These are phyloP conservation scores for Fistularia tabacaria DNA, from an alignment of 2,797 vertebrate species.

Conservation along the genomic window DNA sequence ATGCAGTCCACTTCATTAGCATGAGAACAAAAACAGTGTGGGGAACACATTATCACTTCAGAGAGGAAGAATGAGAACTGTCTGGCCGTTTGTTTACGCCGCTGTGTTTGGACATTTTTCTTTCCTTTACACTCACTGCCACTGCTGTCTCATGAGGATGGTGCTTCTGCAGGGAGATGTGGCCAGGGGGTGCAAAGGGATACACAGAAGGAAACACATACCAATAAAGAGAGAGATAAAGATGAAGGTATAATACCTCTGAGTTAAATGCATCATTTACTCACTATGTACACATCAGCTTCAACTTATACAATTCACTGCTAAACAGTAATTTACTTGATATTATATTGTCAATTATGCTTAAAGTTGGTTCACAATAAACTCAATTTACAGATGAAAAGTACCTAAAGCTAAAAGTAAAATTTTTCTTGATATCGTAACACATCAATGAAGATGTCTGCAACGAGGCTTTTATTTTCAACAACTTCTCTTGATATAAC, in stretches of 20 bases:
- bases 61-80: conserved; percentile 66
- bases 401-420: no score
- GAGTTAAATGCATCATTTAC: conserved; percentile 36
- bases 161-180: conserved; percentile 43
- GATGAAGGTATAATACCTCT: conserved; percentile 23
- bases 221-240: conserved; percentile 24
- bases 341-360: not conserved
- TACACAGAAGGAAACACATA: conserved; percentile 18
- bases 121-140: conserved; percentile 30
- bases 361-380: no score
- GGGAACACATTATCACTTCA: conserved; percentile 77
- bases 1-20: conserved; percentile 76
- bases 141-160: conserved; percentile 59
- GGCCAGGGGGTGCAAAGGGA: conserved; percentile 26
- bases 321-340: not conserved
- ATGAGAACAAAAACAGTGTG: conserved; percentile 75
- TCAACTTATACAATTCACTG: conserved; percentile 1
- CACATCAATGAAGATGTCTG: no score
- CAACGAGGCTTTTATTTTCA: no score
- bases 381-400: no score
- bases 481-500: no score
- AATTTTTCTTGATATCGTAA: no score
- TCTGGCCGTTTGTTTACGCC: conserved; percentile 71
- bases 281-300: conserved; percentile 4
- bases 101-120: conserved; percentile 65